Evolutionary conservation across 1,140 invertebrate species (phyloP).

Genomic region (Pseudomyrmex gracilis): DNA sequence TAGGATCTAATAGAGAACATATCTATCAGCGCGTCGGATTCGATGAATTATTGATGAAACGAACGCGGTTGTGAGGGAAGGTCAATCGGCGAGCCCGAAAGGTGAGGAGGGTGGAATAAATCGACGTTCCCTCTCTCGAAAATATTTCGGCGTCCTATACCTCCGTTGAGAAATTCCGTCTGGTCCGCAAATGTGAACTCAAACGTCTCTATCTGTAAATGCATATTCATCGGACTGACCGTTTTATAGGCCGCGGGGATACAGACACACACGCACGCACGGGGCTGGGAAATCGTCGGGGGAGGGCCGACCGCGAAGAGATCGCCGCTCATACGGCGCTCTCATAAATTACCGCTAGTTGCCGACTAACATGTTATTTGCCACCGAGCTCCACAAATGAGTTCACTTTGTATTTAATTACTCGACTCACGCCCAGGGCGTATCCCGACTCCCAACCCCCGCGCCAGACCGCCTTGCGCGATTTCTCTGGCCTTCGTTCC

Average conservation of each 20-base stretch:
- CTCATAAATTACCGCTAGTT: conserved; percentile 83
- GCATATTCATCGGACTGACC: conserved; percentile 63
- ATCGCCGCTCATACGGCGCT: conserved; percentile 59
- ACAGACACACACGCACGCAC: neutral
- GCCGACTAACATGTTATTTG: conserved; percentile 83
- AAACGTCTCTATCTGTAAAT: conserved; percentile 66
- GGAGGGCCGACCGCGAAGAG: conserved; percentile 53
- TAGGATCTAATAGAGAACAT: conserved; percentile 58
- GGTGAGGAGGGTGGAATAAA: conserved; percentile 58
- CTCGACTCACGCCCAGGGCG: conserved; percentile 83
- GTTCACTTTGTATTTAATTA: conserved; percentile 85
- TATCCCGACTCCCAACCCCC: conserved; percentile 73
- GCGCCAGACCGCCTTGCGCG: conserved; percentile 68
- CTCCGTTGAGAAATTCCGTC: conserved; percentile 10
- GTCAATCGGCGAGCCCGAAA: conserved; percentile 22
- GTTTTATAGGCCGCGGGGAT: neutral
- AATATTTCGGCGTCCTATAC: neutral
- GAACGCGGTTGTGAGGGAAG: conserved; percentile 15
- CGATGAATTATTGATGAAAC: conserved; percentile 70
- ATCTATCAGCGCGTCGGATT: conserved; percentile 46
- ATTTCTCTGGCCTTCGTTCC: conserved; percentile 53
- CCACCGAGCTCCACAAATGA: conserved; percentile 84
- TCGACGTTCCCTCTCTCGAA: conserved; percentile 38
- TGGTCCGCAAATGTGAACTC: conserved; percentile 54
- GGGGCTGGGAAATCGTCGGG: conserved; percentile 36